A percentile compares a stretch with the other conserved stretches of the same genome.
These are phyloP conservation scores for Macrobrachium rosenbergii DNA, from an alignment of 1,140 invertebrate genomes.

Conservation along the genomic window DNA sequence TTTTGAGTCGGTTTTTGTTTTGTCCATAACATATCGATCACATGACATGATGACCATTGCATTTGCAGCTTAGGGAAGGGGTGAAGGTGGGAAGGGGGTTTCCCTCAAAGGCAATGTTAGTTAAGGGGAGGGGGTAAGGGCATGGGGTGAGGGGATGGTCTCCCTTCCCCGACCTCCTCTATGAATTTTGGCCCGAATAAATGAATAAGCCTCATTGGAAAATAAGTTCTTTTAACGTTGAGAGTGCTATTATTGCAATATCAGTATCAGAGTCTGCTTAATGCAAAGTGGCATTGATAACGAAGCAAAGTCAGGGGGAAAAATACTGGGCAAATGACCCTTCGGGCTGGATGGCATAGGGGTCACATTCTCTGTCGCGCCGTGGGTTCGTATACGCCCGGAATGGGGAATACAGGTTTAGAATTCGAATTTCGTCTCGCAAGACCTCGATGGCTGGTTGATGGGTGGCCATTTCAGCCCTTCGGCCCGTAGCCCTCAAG, in stretches of 20 bases:
- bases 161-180: background rate
- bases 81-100: no score
- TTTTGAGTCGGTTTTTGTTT: no score
- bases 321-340: background rate
- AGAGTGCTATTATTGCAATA: slow-evolving; percentile 63
- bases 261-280: slow-evolving; percentile 62
- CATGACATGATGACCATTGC: no score
- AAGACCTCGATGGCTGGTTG: slow-evolving; percentile 16
- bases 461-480: slow-evolving; percentile 20
- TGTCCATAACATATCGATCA: no score
- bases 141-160: no score
- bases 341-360: background rate
- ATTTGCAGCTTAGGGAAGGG: no score
- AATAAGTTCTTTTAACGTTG: slow-evolving; percentile 58
- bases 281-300: slow-evolving; percentile 47
- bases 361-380: background rate
- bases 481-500: slow-evolving; percentile 15
- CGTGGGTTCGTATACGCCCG: background rate
- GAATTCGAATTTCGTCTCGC: slow-evolving; percentile 39
- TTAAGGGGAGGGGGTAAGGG: no score
- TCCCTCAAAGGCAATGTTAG: no score
- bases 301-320: background rate
- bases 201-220: slow-evolving; percentile 54
- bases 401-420: slow-evolving; percentile 31
- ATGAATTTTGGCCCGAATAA: slow-evolving; percentile 50